Evolutionary conservation across 2,888 invertebrate species (phyloP).

Genomic region (Pecten maximus): DNA sequence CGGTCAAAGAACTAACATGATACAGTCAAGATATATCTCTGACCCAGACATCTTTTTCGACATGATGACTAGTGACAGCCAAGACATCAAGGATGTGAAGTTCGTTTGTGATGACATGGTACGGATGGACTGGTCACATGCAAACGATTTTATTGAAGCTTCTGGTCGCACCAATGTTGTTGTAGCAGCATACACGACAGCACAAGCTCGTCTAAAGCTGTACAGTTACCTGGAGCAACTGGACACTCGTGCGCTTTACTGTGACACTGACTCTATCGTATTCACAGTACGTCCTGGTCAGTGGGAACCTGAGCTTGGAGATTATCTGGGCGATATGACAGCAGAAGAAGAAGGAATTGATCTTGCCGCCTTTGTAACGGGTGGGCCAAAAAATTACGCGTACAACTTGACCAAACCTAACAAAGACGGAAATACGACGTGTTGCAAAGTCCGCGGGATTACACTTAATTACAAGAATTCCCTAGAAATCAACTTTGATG

Average conservation of each 20-base stretch:
- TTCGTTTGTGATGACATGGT: slow-evolving; percentile 56
- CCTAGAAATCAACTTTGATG: slow-evolving; percentile 59
- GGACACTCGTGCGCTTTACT: slow-evolving; percentile 48
- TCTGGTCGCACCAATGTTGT: slow-evolving; percentile 57
- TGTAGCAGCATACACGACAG: slow-evolving; percentile 57
- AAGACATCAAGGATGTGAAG: slow-evolving; percentile 51
- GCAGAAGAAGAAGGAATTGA: slow-evolving; percentile 72
- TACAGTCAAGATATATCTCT: slow-evolving; percentile 47
- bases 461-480: background rate
- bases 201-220: slow-evolving; percentile 58
- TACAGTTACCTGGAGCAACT: slow-evolving; percentile 51
- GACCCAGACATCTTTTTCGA: slow-evolving; percentile 51
- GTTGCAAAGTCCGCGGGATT: background rate
- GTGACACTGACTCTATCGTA: slow-evolving; percentile 60
- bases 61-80: slow-evolving; percentile 52
- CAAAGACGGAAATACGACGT: slow-evolving; percentile 41
- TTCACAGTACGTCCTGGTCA: slow-evolving; percentile 48
- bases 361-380: slow-evolving; percentile 72
- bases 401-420: slow-evolving; percentile 59
- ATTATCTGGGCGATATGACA: slow-evolving; percentile 78
- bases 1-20: slow-evolving; percentile 53
- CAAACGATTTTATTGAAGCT: background rate
- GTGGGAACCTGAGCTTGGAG: slow-evolving; percentile 68
- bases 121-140: slow-evolving; percentile 44
- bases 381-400: slow-evolving; percentile 80